Conservation (phyloP, 2,113 vertebrate genomes). For the Pristiophorus japonicus region DNA sequence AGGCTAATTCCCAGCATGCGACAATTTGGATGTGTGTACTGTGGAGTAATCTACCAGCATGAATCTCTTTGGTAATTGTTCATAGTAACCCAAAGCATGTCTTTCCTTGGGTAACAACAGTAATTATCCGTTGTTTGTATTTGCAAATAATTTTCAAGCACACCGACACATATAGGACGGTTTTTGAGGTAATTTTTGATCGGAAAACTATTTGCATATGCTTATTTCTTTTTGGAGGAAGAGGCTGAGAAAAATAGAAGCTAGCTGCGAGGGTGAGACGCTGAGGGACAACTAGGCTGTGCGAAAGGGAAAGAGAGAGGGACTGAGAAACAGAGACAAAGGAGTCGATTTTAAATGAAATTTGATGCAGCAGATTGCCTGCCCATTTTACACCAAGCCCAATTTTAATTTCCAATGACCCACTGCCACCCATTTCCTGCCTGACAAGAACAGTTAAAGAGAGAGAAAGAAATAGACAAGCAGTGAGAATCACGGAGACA, state of each 20-base stretch:
- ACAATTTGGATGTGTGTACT: neutral
- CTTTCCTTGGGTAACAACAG: neutral
- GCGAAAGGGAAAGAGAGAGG: too few species aligned
- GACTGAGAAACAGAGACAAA: too few species aligned
- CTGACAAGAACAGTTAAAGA: too few species aligned
- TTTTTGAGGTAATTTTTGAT: neutral
- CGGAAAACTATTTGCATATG: neutral
- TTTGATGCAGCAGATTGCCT: too few species aligned
- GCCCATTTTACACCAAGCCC: too few species aligned
- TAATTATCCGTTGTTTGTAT: neutral
- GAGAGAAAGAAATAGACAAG: too few species aligned
- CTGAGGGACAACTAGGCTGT: neutral
- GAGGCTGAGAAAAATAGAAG: neutral
- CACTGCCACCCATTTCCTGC: too few species aligned
- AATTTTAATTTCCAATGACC: too few species aligned
- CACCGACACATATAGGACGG: neutral
- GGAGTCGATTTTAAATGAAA: too few species aligned
- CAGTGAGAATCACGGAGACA: too few species aligned
- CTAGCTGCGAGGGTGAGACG: too few species aligned
- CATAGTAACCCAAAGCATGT: neutral
- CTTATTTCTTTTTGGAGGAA: too few species aligned
- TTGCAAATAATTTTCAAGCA: neutral
- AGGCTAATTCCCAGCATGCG: neutral
- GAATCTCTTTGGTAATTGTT: neutral
- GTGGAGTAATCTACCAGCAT: neutral